Base-by-base conservation (phyloP, 2,888 invertebrate genomes). In the Erebia aethiops region DNA sequence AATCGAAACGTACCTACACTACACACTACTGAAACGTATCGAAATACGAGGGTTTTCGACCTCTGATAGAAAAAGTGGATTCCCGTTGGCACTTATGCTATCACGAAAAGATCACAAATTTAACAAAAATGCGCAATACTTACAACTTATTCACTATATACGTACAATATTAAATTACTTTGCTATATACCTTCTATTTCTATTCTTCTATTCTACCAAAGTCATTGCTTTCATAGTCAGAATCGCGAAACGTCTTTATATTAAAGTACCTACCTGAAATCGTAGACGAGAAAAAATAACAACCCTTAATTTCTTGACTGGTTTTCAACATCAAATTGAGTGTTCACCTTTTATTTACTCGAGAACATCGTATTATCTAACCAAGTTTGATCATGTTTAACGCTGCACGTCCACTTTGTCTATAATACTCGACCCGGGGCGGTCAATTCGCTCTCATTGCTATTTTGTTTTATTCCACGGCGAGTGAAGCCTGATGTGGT, bases 1-100 rank as follows among this genome's bases (percentile, higher is more conserved):
- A 81, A 85, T 83, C 84, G 85, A 85, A 85, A 87, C 87, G 79
- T 77, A 77, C 84, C 11, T 43, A 11, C 35, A 81, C 82, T 81
- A 84, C 83, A 82, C 83, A 81, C 80, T 78, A 79, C 80, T 80
- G 77, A 78, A 79, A 80, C 77, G 76, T 78, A 76, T 74, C 77
- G 76, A 71, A 69, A 62, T 56, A 51, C 49, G 49, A 64, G 58
- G 66, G 70, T 74, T 74, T 74, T 77, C 74, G 76, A 67, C 64
- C 70, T 61, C 71, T 74, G 67, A 73, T 66, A 75, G 74, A 74
- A 75, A 71, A 73, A 71, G 63, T 64, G 70, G 65, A 62, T 60
- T 70, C 69, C 66, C 70, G 58, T 71, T 72, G 14, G 52, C 62
- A 21, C 18, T 57, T 18, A 54, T 18, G 26, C 8, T 26, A 57